These are phyloP conservation scores for Ischnura elegans DNA, from an alignment of 2,888 invertebrate species.

Conservation along the genomic window DNA sequence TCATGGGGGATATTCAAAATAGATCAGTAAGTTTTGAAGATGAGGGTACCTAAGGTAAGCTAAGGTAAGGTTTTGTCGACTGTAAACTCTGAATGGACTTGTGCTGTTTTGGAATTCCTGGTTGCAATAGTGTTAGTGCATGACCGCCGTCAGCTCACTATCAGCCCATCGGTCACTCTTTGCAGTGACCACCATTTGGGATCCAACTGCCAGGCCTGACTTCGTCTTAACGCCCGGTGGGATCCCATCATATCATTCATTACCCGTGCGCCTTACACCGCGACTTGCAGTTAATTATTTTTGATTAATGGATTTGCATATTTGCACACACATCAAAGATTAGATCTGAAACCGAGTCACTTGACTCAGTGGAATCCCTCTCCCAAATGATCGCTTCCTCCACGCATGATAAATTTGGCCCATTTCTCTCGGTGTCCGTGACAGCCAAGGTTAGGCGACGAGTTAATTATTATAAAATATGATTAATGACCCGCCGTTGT, in stretches of 20 bases:
- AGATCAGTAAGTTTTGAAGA: too few species aligned
- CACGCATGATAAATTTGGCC: conserved; percentile 27
- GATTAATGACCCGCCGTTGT: conserved; percentile 45
- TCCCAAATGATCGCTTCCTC: background rate
- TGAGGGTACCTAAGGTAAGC: too few species aligned
- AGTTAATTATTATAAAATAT: conserved; percentile 51
- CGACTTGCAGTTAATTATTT: conserved; percentile 1
- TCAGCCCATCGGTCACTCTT: background rate
- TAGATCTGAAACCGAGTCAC: background rate
- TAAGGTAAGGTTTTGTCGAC: too few species aligned
- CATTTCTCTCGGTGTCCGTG: conserved; percentile 29
- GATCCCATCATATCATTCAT: background rate
- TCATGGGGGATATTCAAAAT: too few species aligned
- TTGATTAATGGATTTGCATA: conserved; percentile 26
- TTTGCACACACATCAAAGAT: background rate
- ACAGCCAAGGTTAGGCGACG: conserved; percentile 29
- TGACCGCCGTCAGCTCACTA: background rate
- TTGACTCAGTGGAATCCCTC: conserved; percentile 9
- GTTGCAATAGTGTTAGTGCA: background rate
- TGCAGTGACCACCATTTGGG: background rate
- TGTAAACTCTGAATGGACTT: too few species aligned
- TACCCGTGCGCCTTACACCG: background rate
- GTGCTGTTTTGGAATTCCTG: background rate
- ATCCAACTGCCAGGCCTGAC: background rate
- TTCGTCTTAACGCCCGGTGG: background rate